A percentile compares a stretch with the other conserved stretches of the same genome.
phyloP scores from a whole-genome alignment of 2,113 vertebrate genomes.

The Brachypodius melanocephalos region DNA sequence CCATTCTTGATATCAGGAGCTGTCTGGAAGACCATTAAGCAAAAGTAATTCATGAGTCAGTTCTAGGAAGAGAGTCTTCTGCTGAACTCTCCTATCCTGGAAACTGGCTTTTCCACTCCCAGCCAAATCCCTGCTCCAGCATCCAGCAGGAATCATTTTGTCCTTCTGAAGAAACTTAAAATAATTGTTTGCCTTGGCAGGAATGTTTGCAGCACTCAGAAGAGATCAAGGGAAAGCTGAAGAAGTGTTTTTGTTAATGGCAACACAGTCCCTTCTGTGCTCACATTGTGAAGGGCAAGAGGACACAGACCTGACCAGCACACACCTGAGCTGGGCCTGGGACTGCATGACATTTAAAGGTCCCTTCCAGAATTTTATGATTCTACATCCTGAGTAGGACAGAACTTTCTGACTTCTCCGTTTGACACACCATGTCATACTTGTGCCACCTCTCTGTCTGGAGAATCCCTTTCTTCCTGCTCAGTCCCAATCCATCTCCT shows the following conservation, averaged over 20 bases:
- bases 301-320: background rate
- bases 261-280: background rate
- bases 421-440: background rate
- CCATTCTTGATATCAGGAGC: background rate
- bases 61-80: background rate
- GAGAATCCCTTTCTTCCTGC: background rate
- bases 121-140: background rate
- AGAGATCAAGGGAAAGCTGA: background rate
- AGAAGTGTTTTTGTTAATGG: background rate
- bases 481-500: background rate
- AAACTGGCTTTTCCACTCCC: background rate
- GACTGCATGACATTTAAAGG: background rate
- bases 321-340: background rate
- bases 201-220: background rate
- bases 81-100: background rate
- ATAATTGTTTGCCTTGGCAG: background rate
- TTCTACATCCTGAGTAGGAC: background rate
- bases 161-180: background rate
- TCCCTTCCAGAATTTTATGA: background rate
- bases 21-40: background rate
- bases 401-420: background rate
- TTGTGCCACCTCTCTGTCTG: background rate
- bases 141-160: background rate
- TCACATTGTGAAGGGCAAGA: background rate
- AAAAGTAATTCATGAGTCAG: background rate